Evolutionary conservation across 2,888 invertebrate species (phyloP).

Genomic region (Chloromyia formosa): DNA sequence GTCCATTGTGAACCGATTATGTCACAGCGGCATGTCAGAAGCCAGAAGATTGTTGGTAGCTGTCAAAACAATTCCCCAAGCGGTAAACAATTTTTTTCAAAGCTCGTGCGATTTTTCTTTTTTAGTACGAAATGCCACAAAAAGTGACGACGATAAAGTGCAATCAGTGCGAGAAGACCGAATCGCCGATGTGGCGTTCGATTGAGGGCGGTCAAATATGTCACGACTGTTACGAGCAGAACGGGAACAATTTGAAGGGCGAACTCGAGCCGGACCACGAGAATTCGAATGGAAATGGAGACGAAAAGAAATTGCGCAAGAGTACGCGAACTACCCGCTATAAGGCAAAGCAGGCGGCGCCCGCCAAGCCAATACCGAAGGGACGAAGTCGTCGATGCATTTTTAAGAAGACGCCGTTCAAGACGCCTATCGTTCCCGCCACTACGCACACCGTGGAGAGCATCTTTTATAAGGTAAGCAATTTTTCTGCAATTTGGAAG

Average conservation of each 20-base stretch:
- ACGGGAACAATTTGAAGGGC: conserved; percentile 61
- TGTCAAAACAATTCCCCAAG: not conserved
- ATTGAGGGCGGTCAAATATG: conserved; percentile 80
- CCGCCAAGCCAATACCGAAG: conserved; percentile 62
- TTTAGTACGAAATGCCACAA: conserved; percentile 18
- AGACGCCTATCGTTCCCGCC: conserved; percentile 82
- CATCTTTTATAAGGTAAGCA: conserved; percentile 75
- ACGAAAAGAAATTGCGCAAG: conserved; percentile 59
- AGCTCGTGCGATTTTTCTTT: no score
- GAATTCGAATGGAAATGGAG: conserved; percentile 57
- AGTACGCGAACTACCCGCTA: conserved; percentile 56
- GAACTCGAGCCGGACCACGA: conserved; percentile 55
- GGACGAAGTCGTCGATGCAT: conserved; percentile 81
- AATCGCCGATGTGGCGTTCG: conserved; percentile 80
- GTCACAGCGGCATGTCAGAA: not conserved
- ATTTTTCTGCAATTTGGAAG: no score
- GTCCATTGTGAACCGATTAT: not conserved
- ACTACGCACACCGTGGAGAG: conserved; percentile 83
- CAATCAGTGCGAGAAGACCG: conserved; percentile 74
- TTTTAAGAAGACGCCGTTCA: conserved; percentile 81
- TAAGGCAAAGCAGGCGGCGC: conserved; percentile 65
- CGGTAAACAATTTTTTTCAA: not conserved
- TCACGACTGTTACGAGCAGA: conserved; percentile 74
- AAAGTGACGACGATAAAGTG: conserved; percentile 67
- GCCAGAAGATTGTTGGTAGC: not conserved